Evolutionary conservation across 2,797 vertebrate species (phyloP), one percentile per base, ranked within the genome.

Genomic region (Hippocampus kuda): DNA sequence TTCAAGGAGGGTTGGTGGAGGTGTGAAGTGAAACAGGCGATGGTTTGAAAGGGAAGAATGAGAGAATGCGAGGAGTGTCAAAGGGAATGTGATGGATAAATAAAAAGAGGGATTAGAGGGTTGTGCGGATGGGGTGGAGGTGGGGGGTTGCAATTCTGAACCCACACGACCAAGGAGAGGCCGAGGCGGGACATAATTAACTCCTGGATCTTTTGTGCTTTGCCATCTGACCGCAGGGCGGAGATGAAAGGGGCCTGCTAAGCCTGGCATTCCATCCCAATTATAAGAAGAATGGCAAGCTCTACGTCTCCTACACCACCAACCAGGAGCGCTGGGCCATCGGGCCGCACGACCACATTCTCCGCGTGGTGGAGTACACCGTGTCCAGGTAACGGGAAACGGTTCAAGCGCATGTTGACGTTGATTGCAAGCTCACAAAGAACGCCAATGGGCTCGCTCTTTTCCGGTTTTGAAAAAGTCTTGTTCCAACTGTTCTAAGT

Each of bases 191-290:
- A 92, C 92, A 94, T 96, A 95, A 97, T 97, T 97, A 98, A 99
- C 94, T 94, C 94, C 91, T 90, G 91, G 85, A 94, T 94, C 93
- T 94, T 97, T 96, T 97, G 94, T 98, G 92, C 93, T 95, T 94
- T 60, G 91, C 93, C 92, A 89, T 95, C 93, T 97, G 94, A 96
- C 94, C 95, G 93, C 94, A 99, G 97, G 95, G 94, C 88, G 95
- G 96, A 94, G 97, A 99, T 97, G 97, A 99, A 96, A 97, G 97
- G 89, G 97, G 97, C 85, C 92, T 99, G 88, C 91, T 99, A 93
- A 98, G 96, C 93, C 92, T 99, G 92, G 95, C 94, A 95, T 99
- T 99, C 95, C 97, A 99, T 90, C 96, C 96, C 94, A 98, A 95
- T 94, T 99, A 98, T 90, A 97, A 95, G 94, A 97, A 95, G 94